Conservation (phyloP, 2,888 invertebrate species). For the Galerucella calmariensis region DNA sequence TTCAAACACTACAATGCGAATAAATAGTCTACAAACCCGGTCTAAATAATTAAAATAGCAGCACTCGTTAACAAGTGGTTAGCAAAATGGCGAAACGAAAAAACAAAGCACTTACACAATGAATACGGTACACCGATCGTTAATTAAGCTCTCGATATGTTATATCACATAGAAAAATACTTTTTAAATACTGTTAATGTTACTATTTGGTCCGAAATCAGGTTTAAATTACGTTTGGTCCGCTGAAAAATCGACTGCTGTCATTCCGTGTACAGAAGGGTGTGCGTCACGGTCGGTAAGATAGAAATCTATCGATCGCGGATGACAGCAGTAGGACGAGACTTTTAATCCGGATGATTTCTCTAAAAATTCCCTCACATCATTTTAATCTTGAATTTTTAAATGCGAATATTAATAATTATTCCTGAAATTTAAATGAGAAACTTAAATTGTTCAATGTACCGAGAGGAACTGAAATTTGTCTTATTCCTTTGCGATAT, state of each 20-base stretch:
- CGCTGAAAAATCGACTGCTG: slow-evolving; percentile 63
- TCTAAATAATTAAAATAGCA: slow-evolving; percentile 58
- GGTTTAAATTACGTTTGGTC: slow-evolving; percentile 63
- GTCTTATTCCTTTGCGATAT: too few species aligned
- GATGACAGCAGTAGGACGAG: slow-evolving; percentile 26
- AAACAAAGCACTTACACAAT: slow-evolving; percentile 55
- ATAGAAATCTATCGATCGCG: slow-evolving; percentile 50
- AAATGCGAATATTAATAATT: too few species aligned
- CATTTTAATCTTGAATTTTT: too few species aligned
- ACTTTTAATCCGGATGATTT: slow-evolving; percentile 6
- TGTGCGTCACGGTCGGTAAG: slow-evolving; percentile 60
- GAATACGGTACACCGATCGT: slow-evolving; percentile 57
- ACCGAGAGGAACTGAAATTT: too few species aligned
- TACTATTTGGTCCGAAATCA: slow-evolving; percentile 62
- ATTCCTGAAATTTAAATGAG: too few species aligned
- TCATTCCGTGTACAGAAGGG: slow-evolving; percentile 56
- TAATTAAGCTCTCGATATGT: slow-evolving; percentile 55
- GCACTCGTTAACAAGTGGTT: slow-evolving; percentile 65
- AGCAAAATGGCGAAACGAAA: slow-evolving; percentile 62
- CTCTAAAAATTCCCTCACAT: too few species aligned
- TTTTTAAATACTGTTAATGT: slow-evolving; percentile 60
- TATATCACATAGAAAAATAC: slow-evolving; percentile 62
- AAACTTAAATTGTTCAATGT: too few species aligned
- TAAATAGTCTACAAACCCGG: slow-evolving; percentile 32
- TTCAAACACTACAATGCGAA: slow-evolving; percentile 48